Conservation (phyloP, 2,113 vertebrate species). For the Trachemys scripta region DNA sequence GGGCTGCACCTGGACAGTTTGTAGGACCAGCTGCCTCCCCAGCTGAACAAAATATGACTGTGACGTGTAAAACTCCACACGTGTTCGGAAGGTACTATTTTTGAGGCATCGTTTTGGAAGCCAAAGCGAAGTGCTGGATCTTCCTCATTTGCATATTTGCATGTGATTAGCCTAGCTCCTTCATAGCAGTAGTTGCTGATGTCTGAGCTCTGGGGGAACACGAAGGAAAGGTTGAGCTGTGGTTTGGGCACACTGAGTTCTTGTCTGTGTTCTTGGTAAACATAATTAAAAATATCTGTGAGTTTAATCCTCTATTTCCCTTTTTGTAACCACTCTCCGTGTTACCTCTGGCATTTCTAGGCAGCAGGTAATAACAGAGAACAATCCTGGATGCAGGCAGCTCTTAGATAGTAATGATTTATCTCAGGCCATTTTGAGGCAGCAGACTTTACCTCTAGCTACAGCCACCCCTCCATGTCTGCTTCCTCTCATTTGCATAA, state of each 20-base stretch:
- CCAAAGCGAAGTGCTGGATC: neutral
- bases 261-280: conserved; percentile 43
- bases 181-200: neutral
- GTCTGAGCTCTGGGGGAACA: conserved; percentile 1
- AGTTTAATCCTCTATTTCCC: conserved; percentile 56
- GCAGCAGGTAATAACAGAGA: conserved; percentile 61
- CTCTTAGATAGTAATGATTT: conserved; percentile 65
- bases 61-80: neutral
- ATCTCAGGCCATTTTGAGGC: conserved; percentile 63
- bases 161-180: neutral
- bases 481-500: conserved; percentile 34
- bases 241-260: neutral
- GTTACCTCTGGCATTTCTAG: conserved; percentile 71
- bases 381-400: conserved; percentile 44
- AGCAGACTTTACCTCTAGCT: conserved; percentile 61
- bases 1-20: neutral
- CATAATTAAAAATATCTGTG: conserved; percentile 73
- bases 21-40: fast-evolving
- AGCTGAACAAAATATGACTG: neutral
- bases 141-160: neutral
- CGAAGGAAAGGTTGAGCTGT: neutral
- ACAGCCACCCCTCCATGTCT: conserved; percentile 35
- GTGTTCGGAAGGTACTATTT: neutral
- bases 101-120: neutral
- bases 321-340: conserved; percentile 41